Percentiles rank a stretch among this genome's conserved stretches.
Conservation (phyloP, 2,113 vertebrate species). For the Gulo gulo region DNA sequence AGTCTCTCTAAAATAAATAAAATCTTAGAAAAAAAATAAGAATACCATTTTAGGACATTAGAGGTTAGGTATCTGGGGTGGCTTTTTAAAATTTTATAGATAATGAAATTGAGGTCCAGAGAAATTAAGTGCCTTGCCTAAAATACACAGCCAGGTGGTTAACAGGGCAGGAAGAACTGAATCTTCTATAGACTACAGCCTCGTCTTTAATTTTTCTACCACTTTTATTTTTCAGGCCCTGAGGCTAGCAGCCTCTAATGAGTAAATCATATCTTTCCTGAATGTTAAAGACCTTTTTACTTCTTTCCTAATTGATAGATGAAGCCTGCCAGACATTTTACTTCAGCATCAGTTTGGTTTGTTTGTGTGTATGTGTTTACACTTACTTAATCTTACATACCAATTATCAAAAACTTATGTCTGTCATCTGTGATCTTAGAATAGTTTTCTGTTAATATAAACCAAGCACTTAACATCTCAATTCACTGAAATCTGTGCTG, state of each 20-base stretch:
- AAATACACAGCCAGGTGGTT: neutral
- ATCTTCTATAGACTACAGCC: neutral
- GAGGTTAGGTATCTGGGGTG: neutral
- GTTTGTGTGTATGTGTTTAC: neutral
- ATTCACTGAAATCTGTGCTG: neutral
- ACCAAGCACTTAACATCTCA: neutral
- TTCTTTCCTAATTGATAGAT: constrained; percentile 1
- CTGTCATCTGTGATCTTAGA: constrained; percentile 10
- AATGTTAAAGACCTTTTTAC: neutral
- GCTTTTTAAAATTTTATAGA: neutral
- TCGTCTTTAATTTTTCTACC: neutral
- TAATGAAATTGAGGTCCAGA: neutral
- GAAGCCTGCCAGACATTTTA: constrained; percentile 8
- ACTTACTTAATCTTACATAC: neutral
- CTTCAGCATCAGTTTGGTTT: neutral
- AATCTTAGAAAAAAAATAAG: neutral
- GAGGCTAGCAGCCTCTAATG: neutral
- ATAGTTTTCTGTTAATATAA: neutral
- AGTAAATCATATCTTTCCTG: neutral
- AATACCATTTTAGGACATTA: neutral
- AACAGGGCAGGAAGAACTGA: neutral
- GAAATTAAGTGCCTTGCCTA: constrained; percentile 15
- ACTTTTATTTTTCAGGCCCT: neutral
- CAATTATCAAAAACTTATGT: constrained; percentile 10
- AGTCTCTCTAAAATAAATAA: too few species aligned